Evolutionary conservation across 2,888 invertebrate species (phyloP).

Genomic region (Epistrophella euchroma): DNA sequence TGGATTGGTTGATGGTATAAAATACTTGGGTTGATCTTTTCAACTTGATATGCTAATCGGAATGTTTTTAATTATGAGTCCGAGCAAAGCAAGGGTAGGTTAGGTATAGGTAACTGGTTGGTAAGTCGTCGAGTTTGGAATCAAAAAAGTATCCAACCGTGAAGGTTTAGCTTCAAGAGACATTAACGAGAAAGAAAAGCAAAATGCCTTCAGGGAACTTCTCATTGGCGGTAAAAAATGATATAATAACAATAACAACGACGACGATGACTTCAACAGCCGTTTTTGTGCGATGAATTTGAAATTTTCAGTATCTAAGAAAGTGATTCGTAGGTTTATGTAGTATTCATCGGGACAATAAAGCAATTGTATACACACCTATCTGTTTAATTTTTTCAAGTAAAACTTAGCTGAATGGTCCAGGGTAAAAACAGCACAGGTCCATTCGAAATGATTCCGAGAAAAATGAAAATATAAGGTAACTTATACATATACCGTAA

Average conservation of each 20-base stretch:
- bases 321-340: no score
- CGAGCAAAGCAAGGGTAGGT: slow-evolving; percentile 48
- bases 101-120: slow-evolving; percentile 17
- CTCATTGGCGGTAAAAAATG: slow-evolving; percentile 33
- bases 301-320: not conserved
- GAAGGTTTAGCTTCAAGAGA: slow-evolving; percentile 26
- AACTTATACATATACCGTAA: no score
- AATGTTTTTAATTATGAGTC: slow-evolving; percentile 67
- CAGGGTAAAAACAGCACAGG: no score
- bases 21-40: slow-evolving; percentile 51
- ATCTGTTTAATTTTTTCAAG: no score
- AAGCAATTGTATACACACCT: no score
- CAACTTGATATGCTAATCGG: slow-evolving; percentile 70
- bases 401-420: no score
- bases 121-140: slow-evolving; percentile 28
- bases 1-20: slow-evolving; percentile 65
- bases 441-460: no score
- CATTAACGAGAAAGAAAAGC: slow-evolving; percentile 22
- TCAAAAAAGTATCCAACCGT: slow-evolving; percentile 43
- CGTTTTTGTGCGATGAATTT: slow-evolving; percentile 1
- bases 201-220: slow-evolving; percentile 61
- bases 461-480: no score
- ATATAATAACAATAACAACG: no score
- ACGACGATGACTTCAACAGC: not conserved
- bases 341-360: no score